Evolutionary conservation across 1,140 invertebrate species (phyloP), one percentile per base, ranked within the genome.

Genomic region (Ruditapes philippinarum): DNA sequence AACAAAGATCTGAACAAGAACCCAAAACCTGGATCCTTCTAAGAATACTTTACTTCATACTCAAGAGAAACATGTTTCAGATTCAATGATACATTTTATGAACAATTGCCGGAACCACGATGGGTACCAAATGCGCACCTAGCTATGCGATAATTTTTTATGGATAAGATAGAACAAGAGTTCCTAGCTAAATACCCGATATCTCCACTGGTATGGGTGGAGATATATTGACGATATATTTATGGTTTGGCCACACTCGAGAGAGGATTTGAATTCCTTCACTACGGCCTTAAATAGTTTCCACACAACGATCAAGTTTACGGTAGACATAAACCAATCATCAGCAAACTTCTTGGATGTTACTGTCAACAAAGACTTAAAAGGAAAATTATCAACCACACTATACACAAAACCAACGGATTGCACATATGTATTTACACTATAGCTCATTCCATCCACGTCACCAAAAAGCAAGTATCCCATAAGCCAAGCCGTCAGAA

Each of bases 81-180:
- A 60, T 57, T 80, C 28, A 17, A 80, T 38, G 54, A 57, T 60
- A 28, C 5, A 80, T 60, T 33, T 36, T 80, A 54, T 28, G 49
- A 57, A 57, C 78, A 25, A 54, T 60, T 11, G 12, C n/a, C 36
- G 78, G 78, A 28, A 80, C 49, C 17, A 45, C 73, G 5, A 42
- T 76, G 73, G 40, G 73, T 14, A 76, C n/a, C n/a, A 76, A 76
- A 45, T 76, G 73, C 25, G 73, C 73, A 7, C 73, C 73, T 17
- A 76, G 73, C 40, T 76, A 76, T n/a, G 73, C 73, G 19, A 80
- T 80, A 57, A 17, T n/a, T 80, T 12, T 57, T 80, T n/a, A 80
- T 57, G 78, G 45, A 80, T 31, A 54, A 28, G 25, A 19, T 57
- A 7, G 78, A 80, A 54, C 45, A 45, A 11, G 45, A 42, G 7